Evolutionary conservation across 2,113 vertebrate genomes (phyloP), one percentile per base, ranked within the genome.

Genomic region (Ranitomeya imitator): DNA sequence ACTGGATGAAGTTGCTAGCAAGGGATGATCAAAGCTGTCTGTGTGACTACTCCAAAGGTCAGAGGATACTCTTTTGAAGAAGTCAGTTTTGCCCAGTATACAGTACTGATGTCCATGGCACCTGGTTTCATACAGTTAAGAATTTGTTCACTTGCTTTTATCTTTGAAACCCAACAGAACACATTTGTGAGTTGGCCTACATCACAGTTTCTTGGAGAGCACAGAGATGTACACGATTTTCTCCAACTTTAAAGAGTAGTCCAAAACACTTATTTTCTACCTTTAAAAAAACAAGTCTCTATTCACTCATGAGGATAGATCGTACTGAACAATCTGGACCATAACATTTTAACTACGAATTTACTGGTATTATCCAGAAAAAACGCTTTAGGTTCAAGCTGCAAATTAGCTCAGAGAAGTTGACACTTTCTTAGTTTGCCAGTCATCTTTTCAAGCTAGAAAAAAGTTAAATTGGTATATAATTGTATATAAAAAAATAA

Each of bases 41-140:
- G 21, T 84, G 82, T 55, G 21, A 69, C 65, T 55, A 69, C 51
- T 55, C 52, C 15, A 84, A 55, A 84, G 82, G 82, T 84, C 82
- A 84, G 63, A 71, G 63, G 63, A 84, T 84, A 84, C 51, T 71
- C 82, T 54, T 84, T 84, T 84, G 82, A 84, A 84, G 82, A 61
- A 81, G 79, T 81, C 15, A 61, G 57, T 54, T 61, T 61, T 81
- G 79, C 61, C 79, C 79, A 37, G 57, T 61, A 31, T 61, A 81
- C 73, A 21, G 73, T 76, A 76, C 57, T 81, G 79, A 37, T 81
- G 59, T 81, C 57, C 31, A 61, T 14, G 52, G 63, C 63, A 84
- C 82, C 45, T 84, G 82, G 63, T 51, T 84, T 84, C 65, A 69
- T 84, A 54, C 65, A 69, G 21, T 52, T 55, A 83, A 65, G 61